A percentile compares a stretch with the other conserved stretches of the same genome.
phyloP scores from a whole-genome alignment of 2,797 vertebrate genomes.

The Anguilla obscura region DNA sequence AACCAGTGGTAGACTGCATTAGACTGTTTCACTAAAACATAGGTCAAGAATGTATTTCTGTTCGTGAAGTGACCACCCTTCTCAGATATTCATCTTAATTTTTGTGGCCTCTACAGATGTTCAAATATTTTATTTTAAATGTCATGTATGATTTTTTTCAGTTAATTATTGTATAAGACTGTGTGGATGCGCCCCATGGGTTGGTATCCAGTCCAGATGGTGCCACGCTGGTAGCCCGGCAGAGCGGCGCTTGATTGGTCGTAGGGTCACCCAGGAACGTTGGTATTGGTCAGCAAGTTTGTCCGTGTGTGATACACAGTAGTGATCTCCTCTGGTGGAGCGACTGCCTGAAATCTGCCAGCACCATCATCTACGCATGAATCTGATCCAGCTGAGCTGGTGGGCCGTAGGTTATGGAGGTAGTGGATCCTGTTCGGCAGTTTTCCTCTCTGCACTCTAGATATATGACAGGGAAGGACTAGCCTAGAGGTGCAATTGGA shows the following conservation, averaged over 20 bases:
- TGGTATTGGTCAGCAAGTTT: background rate
- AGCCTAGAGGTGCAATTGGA: no score
- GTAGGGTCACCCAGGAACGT: background rate
- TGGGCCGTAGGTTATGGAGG: background rate
- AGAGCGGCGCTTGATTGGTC: background rate
- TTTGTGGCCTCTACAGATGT: slow-evolving; percentile 30
- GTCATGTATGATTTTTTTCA: background rate
- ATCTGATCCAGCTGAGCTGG: background rate
- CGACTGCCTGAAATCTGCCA: background rate
- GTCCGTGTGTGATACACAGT: background rate
- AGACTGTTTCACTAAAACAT: slow-evolving; percentile 39
- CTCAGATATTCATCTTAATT: slow-evolving; percentile 40
- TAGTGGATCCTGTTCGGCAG: background rate
- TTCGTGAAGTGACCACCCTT: slow-evolving; percentile 54
- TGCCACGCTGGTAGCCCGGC: background rate
- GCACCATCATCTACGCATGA: background rate
- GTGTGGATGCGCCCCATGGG: background rate
- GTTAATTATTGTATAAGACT: background rate
- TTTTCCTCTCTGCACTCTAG: background rate
- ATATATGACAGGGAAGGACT: no score
- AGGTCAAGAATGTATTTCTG: slow-evolving; percentile 35
- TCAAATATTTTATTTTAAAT: background rate
- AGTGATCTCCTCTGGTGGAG: background rate
- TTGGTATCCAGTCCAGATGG: background rate
- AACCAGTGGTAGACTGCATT: slow-evolving; percentile 51